Percentiles rank a stretch among this genome's conserved stretches.
Conservation (phyloP, 92 coral and sea anemone species). For the Diadumene lineata region DNA sequence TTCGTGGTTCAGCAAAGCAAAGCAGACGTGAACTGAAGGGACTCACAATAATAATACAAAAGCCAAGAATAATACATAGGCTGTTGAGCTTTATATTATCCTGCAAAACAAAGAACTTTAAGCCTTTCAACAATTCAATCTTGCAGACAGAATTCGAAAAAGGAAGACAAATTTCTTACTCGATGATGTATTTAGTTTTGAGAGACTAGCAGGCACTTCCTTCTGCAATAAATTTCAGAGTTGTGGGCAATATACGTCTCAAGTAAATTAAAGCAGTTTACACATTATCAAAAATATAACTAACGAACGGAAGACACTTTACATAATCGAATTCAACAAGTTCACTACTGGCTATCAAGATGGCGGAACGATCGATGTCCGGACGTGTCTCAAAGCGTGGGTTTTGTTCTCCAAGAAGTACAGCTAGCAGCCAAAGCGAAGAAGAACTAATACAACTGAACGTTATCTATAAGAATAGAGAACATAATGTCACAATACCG, state of each 20-base stretch:
- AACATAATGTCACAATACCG: slow-evolving; percentile 51
- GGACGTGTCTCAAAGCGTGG: background rate
- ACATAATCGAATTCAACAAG: too few relatives aligned
- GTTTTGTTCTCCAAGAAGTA: background rate
- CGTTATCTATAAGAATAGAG: slow-evolving; percentile 48
- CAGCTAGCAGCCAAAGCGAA: background rate
- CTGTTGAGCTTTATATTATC: background rate
- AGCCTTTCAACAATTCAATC: too few relatives aligned
- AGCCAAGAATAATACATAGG: background rate
- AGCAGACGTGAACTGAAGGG: background rate
- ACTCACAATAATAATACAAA: background rate
- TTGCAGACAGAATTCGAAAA: too few relatives aligned
- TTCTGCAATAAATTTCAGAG: too few relatives aligned
- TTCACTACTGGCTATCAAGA: background rate
- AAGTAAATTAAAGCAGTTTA: too few relatives aligned
- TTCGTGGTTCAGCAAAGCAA: background rate
- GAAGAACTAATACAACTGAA: slow-evolving; percentile 40
- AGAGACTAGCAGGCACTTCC: too few relatives aligned
- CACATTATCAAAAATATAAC: too few relatives aligned
- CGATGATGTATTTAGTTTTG: too few relatives aligned
- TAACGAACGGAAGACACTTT: too few relatives aligned
- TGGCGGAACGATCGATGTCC: slow-evolving; percentile 10
- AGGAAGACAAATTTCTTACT: too few relatives aligned
- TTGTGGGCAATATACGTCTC: too few relatives aligned
- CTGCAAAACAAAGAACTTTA: background rate